These are phyloP conservation scores for Lethenteron camtschaticum DNA, from an alignment of 2,113 vertebrate species.

Conservation along the genomic window DNA sequence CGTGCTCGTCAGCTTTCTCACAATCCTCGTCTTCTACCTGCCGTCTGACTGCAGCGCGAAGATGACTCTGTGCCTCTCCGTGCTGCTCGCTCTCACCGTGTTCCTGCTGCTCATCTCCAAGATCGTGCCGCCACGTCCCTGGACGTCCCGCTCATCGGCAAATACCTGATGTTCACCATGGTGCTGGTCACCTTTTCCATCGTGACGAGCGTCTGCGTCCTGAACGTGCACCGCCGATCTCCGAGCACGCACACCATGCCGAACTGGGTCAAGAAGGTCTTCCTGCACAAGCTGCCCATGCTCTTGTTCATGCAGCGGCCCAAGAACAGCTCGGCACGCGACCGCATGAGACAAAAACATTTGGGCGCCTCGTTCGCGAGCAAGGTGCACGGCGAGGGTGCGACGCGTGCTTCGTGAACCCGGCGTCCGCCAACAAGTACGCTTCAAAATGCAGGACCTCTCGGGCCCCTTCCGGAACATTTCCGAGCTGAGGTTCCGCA, in stretches of 20 bases:
- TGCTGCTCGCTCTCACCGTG: slow-evolving; percentile 75
- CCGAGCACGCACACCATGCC: slow-evolving; percentile 92
- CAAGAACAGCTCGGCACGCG: slow-evolving; percentile 50
- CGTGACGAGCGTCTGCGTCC: slow-evolving; percentile 78
- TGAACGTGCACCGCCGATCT: slow-evolving; percentile 84
- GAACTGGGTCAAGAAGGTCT: slow-evolving; percentile 62
- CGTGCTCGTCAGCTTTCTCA: slow-evolving; percentile 73
- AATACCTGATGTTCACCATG: slow-evolving; percentile 98
- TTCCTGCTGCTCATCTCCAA: slow-evolving; percentile 91
- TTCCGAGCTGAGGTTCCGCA: slow-evolving; percentile 28
- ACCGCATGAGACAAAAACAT: slow-evolving; percentile 41
- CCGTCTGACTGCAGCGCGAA: slow-evolving; percentile 92
- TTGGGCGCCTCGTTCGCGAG: slow-evolving; percentile 23
- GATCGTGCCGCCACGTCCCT: slow-evolving; percentile 84
- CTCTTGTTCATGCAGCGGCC: slow-evolving; percentile 87
- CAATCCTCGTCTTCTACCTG: slow-evolving; percentile 82
- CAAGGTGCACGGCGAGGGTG: slow-evolving; percentile 13
- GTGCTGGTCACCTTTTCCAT: slow-evolving; percentile 95
- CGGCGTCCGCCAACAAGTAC: slow-evolving; percentile 29
- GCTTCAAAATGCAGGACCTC: slow-evolving; percentile 19
- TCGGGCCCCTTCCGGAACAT: slow-evolving; percentile 13
- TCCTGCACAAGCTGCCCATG: slow-evolving; percentile 57
- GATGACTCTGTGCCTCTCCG: slow-evolving; percentile 90
- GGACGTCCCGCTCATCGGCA: slow-evolving; percentile 77
- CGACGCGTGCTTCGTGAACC: slow-evolving; percentile 52